Evolutionary conservation across 2,797 vertebrate species (phyloP).

Genomic region (Dermochelys coriacea): DNA sequence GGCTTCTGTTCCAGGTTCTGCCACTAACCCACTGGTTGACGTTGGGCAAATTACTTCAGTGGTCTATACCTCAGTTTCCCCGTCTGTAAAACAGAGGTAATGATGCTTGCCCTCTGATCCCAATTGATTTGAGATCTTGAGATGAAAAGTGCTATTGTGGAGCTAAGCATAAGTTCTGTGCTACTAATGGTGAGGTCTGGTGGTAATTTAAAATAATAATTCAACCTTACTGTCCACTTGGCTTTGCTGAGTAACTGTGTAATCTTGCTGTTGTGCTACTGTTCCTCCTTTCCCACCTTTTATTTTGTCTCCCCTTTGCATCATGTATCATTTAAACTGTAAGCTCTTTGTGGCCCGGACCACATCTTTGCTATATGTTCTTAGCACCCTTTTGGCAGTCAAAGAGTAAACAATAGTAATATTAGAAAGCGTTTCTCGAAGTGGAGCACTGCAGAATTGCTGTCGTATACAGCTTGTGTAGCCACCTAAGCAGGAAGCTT

Average conservation of each 20-base stretch:
- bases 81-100: background rate
- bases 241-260: background rate
- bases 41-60: background rate
- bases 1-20: too few species aligned
- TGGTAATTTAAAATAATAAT: background rate
- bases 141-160: background rate
- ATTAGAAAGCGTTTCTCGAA: background rate
- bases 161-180: accelerated
- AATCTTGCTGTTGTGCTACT: accelerated
- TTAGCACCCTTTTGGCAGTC: background rate
- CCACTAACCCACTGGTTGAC: too few species aligned
- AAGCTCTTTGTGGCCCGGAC: background rate
- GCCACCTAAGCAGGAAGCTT: slow-evolving; percentile 26
- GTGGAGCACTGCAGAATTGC: background rate
- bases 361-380: accelerated
- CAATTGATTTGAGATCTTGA: background rate
- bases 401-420: background rate
- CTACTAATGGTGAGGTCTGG: accelerated
- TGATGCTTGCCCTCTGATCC: background rate
- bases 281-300: accelerated
- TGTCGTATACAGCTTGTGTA: background rate
- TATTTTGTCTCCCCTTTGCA: background rate
- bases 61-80: background rate
- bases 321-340: accelerated
- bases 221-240: accelerated